Conservation (phyloP, 2,888 invertebrate species). For the Zygaena filipendulae region DNA sequence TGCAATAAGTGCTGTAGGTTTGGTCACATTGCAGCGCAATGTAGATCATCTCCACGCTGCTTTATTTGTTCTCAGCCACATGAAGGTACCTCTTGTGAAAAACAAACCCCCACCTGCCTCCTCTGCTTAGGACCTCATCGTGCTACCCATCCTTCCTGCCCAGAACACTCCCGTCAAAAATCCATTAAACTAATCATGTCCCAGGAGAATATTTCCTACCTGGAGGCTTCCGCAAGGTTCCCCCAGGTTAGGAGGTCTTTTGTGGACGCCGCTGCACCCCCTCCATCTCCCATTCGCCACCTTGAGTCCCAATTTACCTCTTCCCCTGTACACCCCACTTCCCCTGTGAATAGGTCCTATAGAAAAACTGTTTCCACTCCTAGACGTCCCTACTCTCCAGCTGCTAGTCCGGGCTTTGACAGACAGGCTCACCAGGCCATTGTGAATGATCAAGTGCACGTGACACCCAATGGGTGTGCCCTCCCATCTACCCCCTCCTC, state of each 20-base stretch:
- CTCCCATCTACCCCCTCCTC: too few relatives aligned
- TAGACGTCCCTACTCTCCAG: background rate
- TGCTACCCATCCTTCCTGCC: constrained; percentile 13
- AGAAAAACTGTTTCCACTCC: constrained; percentile 1
- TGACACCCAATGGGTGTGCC: too few relatives aligned
- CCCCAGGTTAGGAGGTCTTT: constrained; percentile 4
- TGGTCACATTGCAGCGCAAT: too few relatives aligned
- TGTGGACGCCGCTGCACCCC: constrained; percentile 6
- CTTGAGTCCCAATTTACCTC: background rate
- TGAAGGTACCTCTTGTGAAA: too few relatives aligned
- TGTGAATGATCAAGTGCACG: too few relatives aligned
- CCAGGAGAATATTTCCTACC: constrained; percentile 12
- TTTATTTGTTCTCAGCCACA: too few relatives aligned
- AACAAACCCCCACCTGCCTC: constrained; percentile 6
- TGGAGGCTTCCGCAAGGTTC: constrained; percentile 10
- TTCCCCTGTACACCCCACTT: too few relatives aligned
- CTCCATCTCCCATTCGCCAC: background rate
- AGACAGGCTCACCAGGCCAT: too few relatives aligned
- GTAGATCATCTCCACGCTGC: too few relatives aligned
- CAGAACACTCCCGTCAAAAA: constrained; percentile 14
- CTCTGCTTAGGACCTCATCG: constrained; percentile 13
- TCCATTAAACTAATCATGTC: constrained; percentile 16
- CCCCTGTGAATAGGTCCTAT: too few relatives aligned
- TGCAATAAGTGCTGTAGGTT: too few relatives aligned
- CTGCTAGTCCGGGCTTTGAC: too few relatives aligned